phyloP scores from a whole-genome alignment of 2,113 vertebrate genomes.

The Colius striatus region DNA sequence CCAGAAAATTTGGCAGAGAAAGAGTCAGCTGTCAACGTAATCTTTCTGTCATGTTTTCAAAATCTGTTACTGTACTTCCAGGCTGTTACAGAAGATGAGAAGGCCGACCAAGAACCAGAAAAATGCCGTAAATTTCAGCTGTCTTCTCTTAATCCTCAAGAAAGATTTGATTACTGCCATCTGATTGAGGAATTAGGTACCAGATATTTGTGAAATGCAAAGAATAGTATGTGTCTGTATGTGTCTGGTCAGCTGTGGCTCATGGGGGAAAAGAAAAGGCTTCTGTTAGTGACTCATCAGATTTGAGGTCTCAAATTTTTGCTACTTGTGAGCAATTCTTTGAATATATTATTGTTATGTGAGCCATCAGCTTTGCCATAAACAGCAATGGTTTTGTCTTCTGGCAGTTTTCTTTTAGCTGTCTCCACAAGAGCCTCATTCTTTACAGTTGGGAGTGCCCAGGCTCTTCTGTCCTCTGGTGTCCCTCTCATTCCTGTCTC shows the following conservation, averaged over 20 bases:
- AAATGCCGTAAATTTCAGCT: slow-evolving; percentile 88
- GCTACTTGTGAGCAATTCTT: neutral
- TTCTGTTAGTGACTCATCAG: neutral
- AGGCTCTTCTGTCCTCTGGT: neutral
- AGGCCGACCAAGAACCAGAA: slow-evolving; percentile 57
- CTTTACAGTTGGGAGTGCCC: neutral
- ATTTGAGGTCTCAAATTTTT: neutral
- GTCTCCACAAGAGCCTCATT: slow-evolving; percentile 20
- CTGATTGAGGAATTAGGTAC: slow-evolving; percentile 96
- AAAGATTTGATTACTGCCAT: slow-evolving; percentile 94
- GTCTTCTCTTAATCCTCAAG: slow-evolving; percentile 95
- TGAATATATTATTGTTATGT: neutral
- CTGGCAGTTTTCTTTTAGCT: neutral
- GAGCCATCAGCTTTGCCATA: neutral
- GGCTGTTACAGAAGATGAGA: slow-evolving; percentile 61
- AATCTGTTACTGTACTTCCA: slow-evolving; percentile 61
- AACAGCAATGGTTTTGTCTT: slow-evolving; percentile 33
- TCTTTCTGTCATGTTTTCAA: neutral
- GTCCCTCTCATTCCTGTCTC: neutral
- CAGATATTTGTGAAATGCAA: slow-evolving; percentile 31
- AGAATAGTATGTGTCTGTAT: neutral
- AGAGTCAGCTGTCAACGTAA: neutral
- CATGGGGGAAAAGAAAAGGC: neutral
- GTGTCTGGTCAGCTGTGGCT: slow-evolving; percentile 1
- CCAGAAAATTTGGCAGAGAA: neutral